phyloP scores from a whole-genome alignment of 2,113 vertebrate genomes.

The Indicator maculatus region DNA sequence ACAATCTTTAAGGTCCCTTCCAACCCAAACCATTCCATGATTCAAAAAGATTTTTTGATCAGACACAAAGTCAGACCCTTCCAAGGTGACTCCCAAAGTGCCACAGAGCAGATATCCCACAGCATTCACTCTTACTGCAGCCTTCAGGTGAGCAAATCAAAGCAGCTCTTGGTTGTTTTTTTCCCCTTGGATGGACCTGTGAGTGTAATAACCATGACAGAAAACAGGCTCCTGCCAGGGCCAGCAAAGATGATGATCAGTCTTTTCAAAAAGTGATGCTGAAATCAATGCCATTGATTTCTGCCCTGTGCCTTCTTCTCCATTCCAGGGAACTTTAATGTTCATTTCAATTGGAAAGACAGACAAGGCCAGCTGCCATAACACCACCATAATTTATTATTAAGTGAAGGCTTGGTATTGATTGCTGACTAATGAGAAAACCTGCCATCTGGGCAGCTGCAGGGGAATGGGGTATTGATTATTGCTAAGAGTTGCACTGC shows the following conservation, averaged over 20 bases:
- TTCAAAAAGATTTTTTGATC: neutral
- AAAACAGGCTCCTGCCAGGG: conserved; percentile 24
- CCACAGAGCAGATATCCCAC: neutral
- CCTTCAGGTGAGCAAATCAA: neutral
- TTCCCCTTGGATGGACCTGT: neutral
- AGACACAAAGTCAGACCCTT: neutral
- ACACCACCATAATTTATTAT: conserved; percentile 44
- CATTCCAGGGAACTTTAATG: conserved; percentile 41
- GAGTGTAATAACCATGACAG: conserved; percentile 16
- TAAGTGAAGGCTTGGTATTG: conserved; percentile 59
- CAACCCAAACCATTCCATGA: no score
- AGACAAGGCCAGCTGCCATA: conserved; percentile 47
- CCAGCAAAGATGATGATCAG: conserved; percentile 50
- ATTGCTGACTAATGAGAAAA: conserved; percentile 71
- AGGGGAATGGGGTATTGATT: conserved; percentile 42
- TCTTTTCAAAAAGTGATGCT: conserved; percentile 61
- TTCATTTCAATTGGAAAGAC: conserved; percentile 28
- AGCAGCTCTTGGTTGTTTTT: neutral
- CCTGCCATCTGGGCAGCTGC: conserved; percentile 15
- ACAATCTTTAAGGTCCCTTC: no score
- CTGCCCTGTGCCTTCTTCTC: conserved; percentile 33
- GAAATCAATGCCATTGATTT: conserved; percentile 69
- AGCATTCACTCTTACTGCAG: neutral
- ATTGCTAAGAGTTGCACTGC: conserved; percentile 21
- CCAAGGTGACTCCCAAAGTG: neutral